Percentiles rank a stretch among this genome's conserved stretches.
Conservation (phyloP, 2,797 vertebrate species). For the Lateolabrax maculatus region DNA sequence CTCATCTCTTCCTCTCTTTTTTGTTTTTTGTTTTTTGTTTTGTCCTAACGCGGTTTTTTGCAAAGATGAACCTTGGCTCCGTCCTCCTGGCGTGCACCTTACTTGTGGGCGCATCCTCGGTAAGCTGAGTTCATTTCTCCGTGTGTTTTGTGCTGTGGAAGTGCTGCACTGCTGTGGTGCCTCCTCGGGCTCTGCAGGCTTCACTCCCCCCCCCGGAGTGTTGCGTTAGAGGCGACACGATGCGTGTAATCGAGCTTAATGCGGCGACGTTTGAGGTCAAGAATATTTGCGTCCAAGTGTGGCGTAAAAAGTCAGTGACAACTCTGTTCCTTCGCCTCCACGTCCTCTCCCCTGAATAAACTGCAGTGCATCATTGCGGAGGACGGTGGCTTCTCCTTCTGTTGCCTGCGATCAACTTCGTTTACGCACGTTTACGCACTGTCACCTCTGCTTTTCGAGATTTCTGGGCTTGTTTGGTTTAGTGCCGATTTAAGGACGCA, state of each 20-base stretch:
- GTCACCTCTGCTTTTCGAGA: slow-evolving; percentile 12
- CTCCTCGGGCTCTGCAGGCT: slow-evolving; percentile 39
- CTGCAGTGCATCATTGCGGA: slow-evolving; percentile 69
- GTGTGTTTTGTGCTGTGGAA: slow-evolving; percentile 47
- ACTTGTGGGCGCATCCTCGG: slow-evolving; percentile 82
- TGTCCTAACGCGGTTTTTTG: slow-evolving; percentile 44
- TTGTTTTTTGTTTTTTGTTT: not conserved
- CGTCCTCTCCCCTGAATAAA: slow-evolving; percentile 31
- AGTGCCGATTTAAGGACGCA: not conserved
- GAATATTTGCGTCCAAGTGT: not conserved
- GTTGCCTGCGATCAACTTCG: slow-evolving; percentile 61
- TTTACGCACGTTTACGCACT: slow-evolving; percentile 65
- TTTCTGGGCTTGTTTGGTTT: not conserved
- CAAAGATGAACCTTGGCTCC: slow-evolving; percentile 83
- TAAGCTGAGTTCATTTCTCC: slow-evolving; percentile 80
- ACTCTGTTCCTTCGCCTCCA: slow-evolving; percentile 33
- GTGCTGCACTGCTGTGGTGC: slow-evolving; percentile 77
- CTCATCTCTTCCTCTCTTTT: slow-evolving; percentile 34
- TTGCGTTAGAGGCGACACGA: slow-evolving; percentile 56
- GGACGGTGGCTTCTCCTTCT: slow-evolving; percentile 50
- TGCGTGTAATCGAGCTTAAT: slow-evolving; percentile 37
- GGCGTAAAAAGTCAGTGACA: slow-evolving; percentile 50
- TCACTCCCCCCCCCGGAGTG: slow-evolving; percentile 58
- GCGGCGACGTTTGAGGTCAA: slow-evolving; percentile 32
- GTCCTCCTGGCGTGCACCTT: slow-evolving; percentile 83